Percentiles rank a stretch among this genome's conserved stretches.
Evolutionary conservation across 2,797 vertebrate genomes (phyloP).

Genomic region (Podarcis lilfordi): DNA sequence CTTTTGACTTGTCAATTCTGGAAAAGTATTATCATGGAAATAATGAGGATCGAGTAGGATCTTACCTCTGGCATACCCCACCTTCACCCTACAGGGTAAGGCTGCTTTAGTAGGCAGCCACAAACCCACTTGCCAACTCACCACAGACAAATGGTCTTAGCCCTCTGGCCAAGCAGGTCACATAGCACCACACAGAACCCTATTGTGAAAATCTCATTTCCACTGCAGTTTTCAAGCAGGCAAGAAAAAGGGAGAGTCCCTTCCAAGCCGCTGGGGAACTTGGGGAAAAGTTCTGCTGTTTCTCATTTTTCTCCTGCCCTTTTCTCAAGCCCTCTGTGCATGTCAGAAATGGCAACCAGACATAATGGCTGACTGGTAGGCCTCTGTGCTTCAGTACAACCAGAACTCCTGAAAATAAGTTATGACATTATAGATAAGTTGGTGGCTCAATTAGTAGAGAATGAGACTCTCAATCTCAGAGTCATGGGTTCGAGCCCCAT

Average conservation of each 20-base stretch:
- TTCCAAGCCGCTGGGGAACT: not conserved
- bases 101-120: not conserved
- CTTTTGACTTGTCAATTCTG: slow-evolving; percentile 91
- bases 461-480: too few species aligned
- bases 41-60: not conserved
- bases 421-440: too few species aligned
- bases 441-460: too few species aligned
- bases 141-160: not conserved
- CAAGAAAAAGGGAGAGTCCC: not conserved
- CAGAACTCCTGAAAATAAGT: not conserved
- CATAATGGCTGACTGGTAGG: too few species aligned
- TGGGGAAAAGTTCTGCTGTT: not conserved
- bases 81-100: not conserved
- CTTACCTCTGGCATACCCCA: not conserved
- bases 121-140: not conserved
- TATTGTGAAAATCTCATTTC: not conserved
- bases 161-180: not conserved
- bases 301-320: not conserved
- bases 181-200: not conserved
- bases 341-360: too few species aligned
- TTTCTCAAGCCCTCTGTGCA: not conserved
- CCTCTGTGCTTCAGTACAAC: not conserved
- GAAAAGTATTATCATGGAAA: not conserved
- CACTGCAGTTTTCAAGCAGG: not conserved
- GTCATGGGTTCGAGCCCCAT: too few species aligned